These are phyloP conservation scores for Anser brachyrhynchus DNA, from an alignment of 2,113 vertebrate species.

Conservation along the genomic window DNA sequence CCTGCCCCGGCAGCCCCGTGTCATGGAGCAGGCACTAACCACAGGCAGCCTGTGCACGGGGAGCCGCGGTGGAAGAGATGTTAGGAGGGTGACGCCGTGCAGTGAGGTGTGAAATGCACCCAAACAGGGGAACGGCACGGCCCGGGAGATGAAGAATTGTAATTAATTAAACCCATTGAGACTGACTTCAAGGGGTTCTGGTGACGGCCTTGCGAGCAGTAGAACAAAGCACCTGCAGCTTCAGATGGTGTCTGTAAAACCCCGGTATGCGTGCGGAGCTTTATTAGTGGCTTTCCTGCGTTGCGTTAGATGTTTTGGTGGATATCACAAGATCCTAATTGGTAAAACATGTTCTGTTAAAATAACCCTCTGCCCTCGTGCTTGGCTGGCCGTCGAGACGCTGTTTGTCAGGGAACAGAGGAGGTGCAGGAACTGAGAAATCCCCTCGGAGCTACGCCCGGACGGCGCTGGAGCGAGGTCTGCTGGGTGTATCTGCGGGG, in stretches of 20 bases:
- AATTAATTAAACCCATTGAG: background rate
- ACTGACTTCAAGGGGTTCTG: background rate
- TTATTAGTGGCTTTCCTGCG: background rate
- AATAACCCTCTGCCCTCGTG: background rate
- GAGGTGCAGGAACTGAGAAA: background rate
- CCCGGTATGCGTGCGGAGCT: accelerated
- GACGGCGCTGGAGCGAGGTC: background rate
- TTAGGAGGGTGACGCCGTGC: background rate
- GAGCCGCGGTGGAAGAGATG: background rate
- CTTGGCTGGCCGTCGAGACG: background rate
- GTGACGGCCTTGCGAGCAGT: background rate
- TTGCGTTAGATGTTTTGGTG: background rate
- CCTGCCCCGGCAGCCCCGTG: background rate
- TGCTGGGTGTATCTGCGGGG: background rate
- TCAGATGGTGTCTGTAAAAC: background rate
- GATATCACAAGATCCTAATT: background rate
- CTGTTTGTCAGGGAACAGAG: background rate
- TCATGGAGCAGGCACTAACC: too few species aligned
- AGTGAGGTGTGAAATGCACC: background rate
- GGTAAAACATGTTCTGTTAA: background rate
- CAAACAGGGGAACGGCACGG: accelerated
- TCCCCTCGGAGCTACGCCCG: background rate
- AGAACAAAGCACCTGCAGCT: background rate
- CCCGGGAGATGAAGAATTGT: background rate
- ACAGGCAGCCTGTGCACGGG: background rate